Evolutionary conservation across 1,140 invertebrate species (phyloP).

Genomic region (Lepidurus apus): DNA sequence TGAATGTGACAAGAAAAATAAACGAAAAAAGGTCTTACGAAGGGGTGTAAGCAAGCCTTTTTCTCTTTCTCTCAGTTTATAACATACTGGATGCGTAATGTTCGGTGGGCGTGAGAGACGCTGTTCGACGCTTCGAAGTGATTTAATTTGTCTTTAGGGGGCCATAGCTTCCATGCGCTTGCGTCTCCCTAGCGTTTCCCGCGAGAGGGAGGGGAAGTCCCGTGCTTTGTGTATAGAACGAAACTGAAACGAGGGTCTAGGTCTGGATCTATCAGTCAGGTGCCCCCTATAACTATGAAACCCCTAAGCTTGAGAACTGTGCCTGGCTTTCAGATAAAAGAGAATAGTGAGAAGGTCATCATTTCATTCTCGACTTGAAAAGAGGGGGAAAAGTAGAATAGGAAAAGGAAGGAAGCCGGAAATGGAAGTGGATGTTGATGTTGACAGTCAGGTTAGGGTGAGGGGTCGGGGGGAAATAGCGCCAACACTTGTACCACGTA

Average conservation of each 20-base stretch:
- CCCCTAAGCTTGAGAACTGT: background rate
- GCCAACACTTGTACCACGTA: background rate
- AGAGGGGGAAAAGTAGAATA: background rate
- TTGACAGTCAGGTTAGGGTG: background rate
- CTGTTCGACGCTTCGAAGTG: background rate
- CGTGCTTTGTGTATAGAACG: background rate
- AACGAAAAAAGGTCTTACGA: too few relatives aligned
- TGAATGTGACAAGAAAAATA: too few relatives aligned
- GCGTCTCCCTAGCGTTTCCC: background rate
- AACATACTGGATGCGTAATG: too few relatives aligned
- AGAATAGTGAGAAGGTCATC: background rate
- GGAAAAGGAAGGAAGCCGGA: background rate
- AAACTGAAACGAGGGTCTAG: background rate
- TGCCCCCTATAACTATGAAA: background rate
- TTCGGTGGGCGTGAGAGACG: background rate
- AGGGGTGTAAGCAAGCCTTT: too few relatives aligned
- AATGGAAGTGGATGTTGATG: slow-evolving; percentile 8
- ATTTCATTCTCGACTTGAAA: background rate
- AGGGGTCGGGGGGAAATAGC: background rate
- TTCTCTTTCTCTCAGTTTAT: too few relatives aligned
- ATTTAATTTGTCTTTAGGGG: background rate
- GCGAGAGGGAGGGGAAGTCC: background rate
- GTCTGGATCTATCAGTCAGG: background rate
- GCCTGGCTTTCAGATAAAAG: background rate
- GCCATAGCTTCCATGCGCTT: background rate